A percentile compares a stretch with the other conserved stretches of the same genome.
Evolutionary conservation across 2,888 invertebrate genomes (phyloP).

Genomic region (Habroteleia sp.): DNA sequence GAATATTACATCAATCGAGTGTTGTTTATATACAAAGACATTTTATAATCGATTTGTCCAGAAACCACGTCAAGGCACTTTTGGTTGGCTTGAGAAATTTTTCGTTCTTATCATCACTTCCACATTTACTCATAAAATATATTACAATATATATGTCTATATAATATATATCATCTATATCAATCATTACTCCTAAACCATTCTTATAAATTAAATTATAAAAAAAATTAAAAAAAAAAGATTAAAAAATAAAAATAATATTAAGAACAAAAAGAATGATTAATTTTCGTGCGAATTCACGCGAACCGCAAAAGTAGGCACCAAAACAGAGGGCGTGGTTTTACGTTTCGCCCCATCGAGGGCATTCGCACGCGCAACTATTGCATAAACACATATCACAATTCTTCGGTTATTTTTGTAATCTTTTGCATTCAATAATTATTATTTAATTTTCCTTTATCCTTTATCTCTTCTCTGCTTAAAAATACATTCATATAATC

Average conservation of each 20-base stretch:
- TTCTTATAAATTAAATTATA: constrained; percentile 24
- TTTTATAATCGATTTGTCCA: constrained; percentile 46
- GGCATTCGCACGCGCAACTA: constrained; percentile 43
- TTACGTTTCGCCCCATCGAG: constrained; percentile 42
- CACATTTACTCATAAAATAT: constrained; percentile 41
- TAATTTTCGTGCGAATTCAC: constrained; percentile 4
- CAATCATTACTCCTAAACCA: constrained; percentile 31
- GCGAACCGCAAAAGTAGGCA: constrained; percentile 12
- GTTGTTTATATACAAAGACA: constrained; percentile 43
- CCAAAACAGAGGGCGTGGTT: constrained; percentile 21
- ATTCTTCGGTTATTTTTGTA: constrained; percentile 41
- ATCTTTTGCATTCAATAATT: constrained; percentile 25
- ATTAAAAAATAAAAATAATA: constrained; percentile 18
- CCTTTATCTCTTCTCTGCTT: constrained; percentile 40
- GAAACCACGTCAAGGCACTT: constrained; percentile 58
- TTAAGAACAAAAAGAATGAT: constrained; percentile 40
- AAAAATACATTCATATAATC: constrained; percentile 57
- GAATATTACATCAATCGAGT: constrained; percentile 10
- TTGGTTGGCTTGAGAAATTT: constrained; percentile 43
- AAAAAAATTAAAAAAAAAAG: constrained; percentile 12
- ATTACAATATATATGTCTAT: constrained; percentile 51
- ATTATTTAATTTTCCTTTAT: constrained; percentile 39
- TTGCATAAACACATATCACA: constrained; percentile 59
- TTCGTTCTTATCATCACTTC: constrained; percentile 10
- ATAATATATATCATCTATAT: constrained; percentile 40